phyloP scores from a whole-genome alignment of 2,888 invertebrate genomes.

The Colletes collaris region DNA sequence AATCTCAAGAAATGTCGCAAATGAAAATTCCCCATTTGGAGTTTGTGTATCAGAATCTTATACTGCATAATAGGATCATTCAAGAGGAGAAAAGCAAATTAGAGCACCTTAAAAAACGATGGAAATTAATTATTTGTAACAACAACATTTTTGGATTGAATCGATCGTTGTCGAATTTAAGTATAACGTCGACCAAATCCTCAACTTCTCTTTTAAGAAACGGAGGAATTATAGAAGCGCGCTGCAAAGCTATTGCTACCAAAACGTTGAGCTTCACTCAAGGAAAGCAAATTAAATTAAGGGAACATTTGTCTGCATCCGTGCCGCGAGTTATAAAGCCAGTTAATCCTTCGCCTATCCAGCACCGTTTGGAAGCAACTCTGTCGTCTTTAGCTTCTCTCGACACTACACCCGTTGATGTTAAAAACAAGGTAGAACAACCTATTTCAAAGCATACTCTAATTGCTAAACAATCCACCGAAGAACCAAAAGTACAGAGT shows the following conservation, averaged over 20 bases:
- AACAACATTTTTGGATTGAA: constrained; percentile 68
- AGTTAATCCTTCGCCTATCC: constrained; percentile 75
- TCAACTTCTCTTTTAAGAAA: constrained; percentile 50
- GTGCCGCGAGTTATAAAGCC: constrained; percentile 75
- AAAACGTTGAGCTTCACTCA: constrained; percentile 73
- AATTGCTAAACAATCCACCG: constrained; percentile 19
- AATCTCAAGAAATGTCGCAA: constrained; percentile 73
- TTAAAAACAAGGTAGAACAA: constrained; percentile 62
- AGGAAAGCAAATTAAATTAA: constrained; percentile 75
- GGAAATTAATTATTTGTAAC: constrained; percentile 70
- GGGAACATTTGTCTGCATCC: constrained; percentile 71
- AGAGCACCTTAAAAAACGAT: constrained; percentile 70
- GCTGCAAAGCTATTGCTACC: constrained; percentile 76
- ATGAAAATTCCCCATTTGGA: constrained; percentile 90
- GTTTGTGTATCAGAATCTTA: constrained; percentile 91
- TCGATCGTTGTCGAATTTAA: constrained; percentile 74
- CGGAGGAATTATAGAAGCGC: constrained; percentile 75
- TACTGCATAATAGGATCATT: constrained; percentile 89
- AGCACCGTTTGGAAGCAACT: constrained; percentile 78
- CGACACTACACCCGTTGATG: constrained; percentile 43
- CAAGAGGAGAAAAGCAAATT: constrained; percentile 84
- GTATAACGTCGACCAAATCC: constrained; percentile 66
- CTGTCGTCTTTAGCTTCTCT: constrained; percentile 75
- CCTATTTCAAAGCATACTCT: constrained; percentile 39
- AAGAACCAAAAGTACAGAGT: constrained; percentile 66